These are phyloP conservation scores for Apogon hyalosoma DNA, from an alignment of 2,797 vertebrate genomes.

Conservation along the genomic window DNA sequence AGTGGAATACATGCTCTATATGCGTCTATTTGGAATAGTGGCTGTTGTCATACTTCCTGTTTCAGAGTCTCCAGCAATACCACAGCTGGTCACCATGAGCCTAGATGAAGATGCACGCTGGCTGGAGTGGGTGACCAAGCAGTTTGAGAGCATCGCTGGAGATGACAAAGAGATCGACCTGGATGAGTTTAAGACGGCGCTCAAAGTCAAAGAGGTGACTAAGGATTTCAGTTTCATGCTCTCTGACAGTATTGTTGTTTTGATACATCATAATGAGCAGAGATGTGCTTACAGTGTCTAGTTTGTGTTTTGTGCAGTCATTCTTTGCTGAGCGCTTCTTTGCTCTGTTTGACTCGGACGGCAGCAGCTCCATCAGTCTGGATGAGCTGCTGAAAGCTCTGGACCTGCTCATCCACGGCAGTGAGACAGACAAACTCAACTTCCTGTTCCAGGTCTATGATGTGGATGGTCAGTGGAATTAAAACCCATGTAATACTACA, in stretches of 20 bases:
- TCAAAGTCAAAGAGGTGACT: slow-evolving; percentile 92
- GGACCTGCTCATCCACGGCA: slow-evolving; percentile 86
- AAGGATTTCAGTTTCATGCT: background rate
- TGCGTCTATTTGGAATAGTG: no score
- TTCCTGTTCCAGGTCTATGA: slow-evolving; percentile 96
- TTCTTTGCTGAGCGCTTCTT: slow-evolving; percentile 95
- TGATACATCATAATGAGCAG: no score
- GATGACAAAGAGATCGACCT: slow-evolving; percentile 87
- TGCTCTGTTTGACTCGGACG: slow-evolving; percentile 87
- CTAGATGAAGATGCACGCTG: slow-evolving; percentile 85
- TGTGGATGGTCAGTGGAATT: slow-evolving; percentile 85
- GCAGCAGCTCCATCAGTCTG: slow-evolving; percentile 88
- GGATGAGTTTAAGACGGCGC: slow-evolving; percentile 88
- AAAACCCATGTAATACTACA: background rate
- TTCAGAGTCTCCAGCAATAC: background rate
- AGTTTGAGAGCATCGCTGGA: slow-evolving; percentile 88
- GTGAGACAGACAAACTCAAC: slow-evolving; percentile 86
- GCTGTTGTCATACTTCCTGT: no score
- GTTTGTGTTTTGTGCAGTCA: slow-evolving; percentile 69
- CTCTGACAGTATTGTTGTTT: no score
- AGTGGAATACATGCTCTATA: no score
- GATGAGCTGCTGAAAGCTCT: slow-evolving; percentile 89
- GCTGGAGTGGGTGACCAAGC: slow-evolving; percentile 89
- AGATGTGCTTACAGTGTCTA: no score
- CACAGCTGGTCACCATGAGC: slow-evolving; percentile 56